These are phyloP conservation scores for Nomada fucata DNA, from an alignment of 2,888 invertebrate genomes.

Conservation along the genomic window DNA sequence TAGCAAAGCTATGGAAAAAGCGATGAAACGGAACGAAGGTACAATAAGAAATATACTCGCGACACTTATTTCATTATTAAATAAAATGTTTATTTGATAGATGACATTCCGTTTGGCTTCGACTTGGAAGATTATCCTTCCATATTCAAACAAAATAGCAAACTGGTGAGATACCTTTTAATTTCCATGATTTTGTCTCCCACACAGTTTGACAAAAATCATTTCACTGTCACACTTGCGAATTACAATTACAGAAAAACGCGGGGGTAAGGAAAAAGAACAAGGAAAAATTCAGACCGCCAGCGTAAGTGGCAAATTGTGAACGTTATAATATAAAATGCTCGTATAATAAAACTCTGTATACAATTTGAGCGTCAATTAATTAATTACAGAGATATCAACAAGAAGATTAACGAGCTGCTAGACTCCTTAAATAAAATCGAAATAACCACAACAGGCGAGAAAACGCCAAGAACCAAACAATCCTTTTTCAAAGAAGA, in stretches of 20 bases:
- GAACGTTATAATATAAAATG: not conserved
- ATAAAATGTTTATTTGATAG: conserved; percentile 80
- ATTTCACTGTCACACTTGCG: not conserved
- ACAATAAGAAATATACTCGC: conserved; percentile 16
- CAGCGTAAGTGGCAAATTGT: conserved; percentile 60
- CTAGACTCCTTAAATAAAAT: conserved; percentile 81
- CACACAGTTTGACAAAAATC: not conserved
- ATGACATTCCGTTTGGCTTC: conserved; percentile 84
- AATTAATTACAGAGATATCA: conserved; percentile 68
- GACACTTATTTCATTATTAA: not conserved
- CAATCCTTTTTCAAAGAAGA: conserved; percentile 86
- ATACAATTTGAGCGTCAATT: not conserved
- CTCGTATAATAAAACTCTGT: not conserved
- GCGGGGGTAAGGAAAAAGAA: conserved; percentile 21
- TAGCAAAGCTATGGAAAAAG: conserved; percentile 74
- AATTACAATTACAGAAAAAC: conserved; percentile 36
- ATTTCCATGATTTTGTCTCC: not conserved
- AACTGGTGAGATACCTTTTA: conserved; percentile 80
- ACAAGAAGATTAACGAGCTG: conserved; percentile 81
- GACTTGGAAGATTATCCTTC: conserved; percentile 86
- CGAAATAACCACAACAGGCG: conserved; percentile 55
- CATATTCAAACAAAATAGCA: conserved; percentile 85
- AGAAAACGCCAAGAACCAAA: conserved; percentile 84
- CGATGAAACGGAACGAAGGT: conserved; percentile 77
- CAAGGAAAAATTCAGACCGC: conserved; percentile 49